Evolutionary conservation across 2,113 vertebrate genomes (phyloP).

Genomic region (Actinemys pallida): DNA sequence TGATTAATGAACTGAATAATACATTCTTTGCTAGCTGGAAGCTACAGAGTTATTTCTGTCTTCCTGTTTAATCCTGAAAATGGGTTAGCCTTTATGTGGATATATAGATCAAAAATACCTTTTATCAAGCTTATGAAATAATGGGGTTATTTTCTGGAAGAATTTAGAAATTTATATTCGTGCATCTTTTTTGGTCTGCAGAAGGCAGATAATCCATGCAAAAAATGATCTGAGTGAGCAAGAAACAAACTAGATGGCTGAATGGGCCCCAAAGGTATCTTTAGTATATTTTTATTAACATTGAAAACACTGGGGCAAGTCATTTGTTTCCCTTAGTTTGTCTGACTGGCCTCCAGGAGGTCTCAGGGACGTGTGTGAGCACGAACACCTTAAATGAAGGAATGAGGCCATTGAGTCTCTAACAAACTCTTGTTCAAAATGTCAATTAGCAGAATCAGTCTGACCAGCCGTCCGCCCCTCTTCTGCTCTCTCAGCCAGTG

Average conservation of each 20-base stretch:
- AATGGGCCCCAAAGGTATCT: background rate
- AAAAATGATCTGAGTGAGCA: background rate
- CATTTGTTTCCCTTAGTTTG: background rate
- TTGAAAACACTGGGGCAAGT: background rate
- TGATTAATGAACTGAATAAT: slow-evolving; percentile 61
- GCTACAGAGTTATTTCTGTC: slow-evolving; percentile 50
- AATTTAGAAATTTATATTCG: background rate
- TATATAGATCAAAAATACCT: background rate
- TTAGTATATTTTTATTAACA: background rate
- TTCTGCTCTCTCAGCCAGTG: background rate
- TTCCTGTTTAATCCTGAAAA: slow-evolving; percentile 52
- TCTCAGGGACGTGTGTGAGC: background rate
- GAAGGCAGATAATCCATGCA: background rate
- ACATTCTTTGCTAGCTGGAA: slow-evolving; percentile 12
- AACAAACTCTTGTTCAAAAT: background rate
- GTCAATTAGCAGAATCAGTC: background rate
- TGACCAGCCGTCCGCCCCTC: background rate
- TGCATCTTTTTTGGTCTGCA: background rate
- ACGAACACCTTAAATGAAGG: background rate
- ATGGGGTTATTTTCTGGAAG: background rate
- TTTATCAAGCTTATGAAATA: background rate
- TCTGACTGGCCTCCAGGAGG: background rate
- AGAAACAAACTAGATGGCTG: background rate
- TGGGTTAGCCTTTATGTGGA: background rate
- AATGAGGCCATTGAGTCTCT: background rate